Evolutionary conservation across 2,113 vertebrate species (phyloP).

Genomic region (Otus sunia): DNA sequence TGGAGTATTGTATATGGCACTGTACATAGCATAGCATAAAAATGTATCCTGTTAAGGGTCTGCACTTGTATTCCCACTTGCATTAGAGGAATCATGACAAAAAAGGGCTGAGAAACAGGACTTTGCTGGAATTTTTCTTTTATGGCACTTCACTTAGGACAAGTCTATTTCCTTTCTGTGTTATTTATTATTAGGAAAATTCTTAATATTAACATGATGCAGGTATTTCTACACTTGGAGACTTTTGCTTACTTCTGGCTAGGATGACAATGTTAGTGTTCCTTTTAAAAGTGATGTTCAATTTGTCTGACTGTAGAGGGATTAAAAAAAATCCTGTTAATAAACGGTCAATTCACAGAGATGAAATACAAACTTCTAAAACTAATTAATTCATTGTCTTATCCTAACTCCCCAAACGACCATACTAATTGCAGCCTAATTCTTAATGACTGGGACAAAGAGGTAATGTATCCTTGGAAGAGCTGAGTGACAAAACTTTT

Average conservation of each 20-base stretch:
- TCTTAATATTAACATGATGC: background rate
- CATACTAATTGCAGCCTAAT: background rate
- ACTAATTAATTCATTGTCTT: conserved; percentile 32
- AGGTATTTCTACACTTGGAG: background rate
- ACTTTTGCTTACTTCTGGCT: background rate
- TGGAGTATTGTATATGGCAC: fast-evolving
- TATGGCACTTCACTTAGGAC: background rate
- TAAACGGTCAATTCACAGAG: background rate
- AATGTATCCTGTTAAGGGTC: background rate
- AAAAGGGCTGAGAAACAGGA: background rate
- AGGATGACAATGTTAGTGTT: background rate
- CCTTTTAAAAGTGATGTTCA: background rate
- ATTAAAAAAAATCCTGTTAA: background rate
- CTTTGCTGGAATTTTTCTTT: background rate
- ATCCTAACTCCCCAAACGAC: background rate
- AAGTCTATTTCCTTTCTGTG: background rate
- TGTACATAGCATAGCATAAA: background rate
- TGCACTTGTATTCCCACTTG: background rate
- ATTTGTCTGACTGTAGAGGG: background rate
- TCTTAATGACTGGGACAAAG: conserved; percentile 1
- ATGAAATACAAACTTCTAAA: conserved; percentile 19
- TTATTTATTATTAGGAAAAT: background rate
- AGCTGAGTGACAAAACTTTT: background rate
- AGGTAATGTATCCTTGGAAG: background rate
- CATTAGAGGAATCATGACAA: background rate